Percentiles rank a stretch among this genome's conserved stretches.
phyloP scores from a whole-genome alignment of 2,888 invertebrate species.

The Antheraea assamensis region DNA sequence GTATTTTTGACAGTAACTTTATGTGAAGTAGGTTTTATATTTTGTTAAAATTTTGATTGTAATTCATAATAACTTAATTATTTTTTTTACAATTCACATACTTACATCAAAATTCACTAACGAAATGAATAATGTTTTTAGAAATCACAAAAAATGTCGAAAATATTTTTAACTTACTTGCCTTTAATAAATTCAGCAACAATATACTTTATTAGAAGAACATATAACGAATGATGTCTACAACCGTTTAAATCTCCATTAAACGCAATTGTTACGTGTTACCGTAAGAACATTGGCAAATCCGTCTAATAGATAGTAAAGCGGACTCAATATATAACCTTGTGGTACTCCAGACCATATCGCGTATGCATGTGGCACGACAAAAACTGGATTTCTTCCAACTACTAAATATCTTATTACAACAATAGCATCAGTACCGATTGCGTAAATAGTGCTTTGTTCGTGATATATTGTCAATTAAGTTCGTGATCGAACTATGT shows the following conservation, averaged over 20 bases:
- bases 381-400: constrained; percentile 60
- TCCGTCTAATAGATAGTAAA: constrained; percentile 17
- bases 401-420: constrained; percentile 32
- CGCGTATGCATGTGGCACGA: constrained; percentile 47
- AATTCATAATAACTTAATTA: not conserved
- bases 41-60: not conserved
- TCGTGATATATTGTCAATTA: constrained; percentile 12
- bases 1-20: no score
- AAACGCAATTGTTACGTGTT: not conserved
- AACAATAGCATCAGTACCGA: constrained; percentile 1
- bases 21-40: no score
- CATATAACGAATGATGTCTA: not conserved
- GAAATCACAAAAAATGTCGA: no score
- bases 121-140: not conserved
- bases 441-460: constrained; percentile 12
- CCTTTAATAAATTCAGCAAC: not conserved
- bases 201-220: constrained; percentile 1
- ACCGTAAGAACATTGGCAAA: constrained; percentile 10
- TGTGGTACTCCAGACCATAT: constrained; percentile 57
- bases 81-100: not conserved
- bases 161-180: no score
- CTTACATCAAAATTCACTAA: not conserved
- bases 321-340: constrained; percentile 52
- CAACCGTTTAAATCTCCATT: not conserved
- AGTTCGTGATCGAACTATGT: constrained; percentile 28